Conservation (phyloP, 1,140 invertebrate genomes). For the Hermatobates lingyangjiaoensis region DNA sequence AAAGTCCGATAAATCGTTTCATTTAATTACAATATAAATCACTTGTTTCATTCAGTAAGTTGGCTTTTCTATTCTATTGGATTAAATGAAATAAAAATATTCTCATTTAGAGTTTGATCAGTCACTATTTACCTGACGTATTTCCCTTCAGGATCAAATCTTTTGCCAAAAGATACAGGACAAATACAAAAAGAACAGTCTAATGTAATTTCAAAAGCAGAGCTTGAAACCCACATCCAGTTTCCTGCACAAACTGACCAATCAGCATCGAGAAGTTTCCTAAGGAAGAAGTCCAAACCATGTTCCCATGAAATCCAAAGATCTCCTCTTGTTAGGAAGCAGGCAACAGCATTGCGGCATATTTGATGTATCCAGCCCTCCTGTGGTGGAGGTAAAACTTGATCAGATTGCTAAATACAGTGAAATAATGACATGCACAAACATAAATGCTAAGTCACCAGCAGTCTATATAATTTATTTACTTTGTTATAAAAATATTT, state of each 20-base stretch:
- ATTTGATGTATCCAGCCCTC: conserved; percentile 57
- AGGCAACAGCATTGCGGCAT: conserved; percentile 46
- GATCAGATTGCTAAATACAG: neutral
- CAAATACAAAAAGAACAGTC: conserved; percentile 42
- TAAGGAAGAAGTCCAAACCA: conserved; percentile 39
- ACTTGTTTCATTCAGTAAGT: neutral
- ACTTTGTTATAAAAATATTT: too few species aligned
- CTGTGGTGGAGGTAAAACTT: conserved; percentile 11
- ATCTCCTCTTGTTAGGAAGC: conserved; percentile 50
- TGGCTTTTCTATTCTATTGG: neutral
- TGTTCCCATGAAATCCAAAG: conserved; percentile 54
- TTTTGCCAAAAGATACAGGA: conserved; percentile 42
- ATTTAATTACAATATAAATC: neutral
- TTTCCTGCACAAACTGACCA: conserved; percentile 57
- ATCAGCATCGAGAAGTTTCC: conserved; percentile 49
- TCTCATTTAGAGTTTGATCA: neutral
- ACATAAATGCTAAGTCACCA: too few species aligned
- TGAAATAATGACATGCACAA: neutral
- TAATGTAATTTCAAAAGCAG: conserved; percentile 44
- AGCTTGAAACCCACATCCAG: conserved; percentile 64
- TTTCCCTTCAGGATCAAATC: conserved; percentile 46
- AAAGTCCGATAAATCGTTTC: neutral
- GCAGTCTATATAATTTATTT: too few species aligned
- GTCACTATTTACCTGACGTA: conserved; percentile 36
- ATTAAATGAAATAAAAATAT: neutral